A percentile compares a stretch with the other conserved stretches of the same genome.
phyloP scores from a whole-genome alignment of 2,888 invertebrate genomes.

The Callinectes sapidus region DNA sequence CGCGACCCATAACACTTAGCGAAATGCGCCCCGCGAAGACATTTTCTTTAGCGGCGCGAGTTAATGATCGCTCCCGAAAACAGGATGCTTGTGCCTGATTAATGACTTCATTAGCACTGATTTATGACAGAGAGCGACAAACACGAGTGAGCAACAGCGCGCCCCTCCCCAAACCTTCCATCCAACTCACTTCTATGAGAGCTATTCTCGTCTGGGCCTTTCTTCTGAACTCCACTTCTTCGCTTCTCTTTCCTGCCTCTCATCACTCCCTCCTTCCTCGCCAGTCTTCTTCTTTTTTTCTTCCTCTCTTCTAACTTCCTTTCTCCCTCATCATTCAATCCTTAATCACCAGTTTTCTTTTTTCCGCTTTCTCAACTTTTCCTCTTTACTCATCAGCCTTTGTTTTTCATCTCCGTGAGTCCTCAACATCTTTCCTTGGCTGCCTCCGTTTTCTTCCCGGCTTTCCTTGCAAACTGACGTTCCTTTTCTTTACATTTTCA shows the following conservation, averaged over 20 bases:
- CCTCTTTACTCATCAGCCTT: neutral
- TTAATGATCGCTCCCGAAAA: constrained; percentile 9
- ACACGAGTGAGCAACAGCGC: neutral
- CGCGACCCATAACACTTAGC: neutral
- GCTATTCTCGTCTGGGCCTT: neutral
- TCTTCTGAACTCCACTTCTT: neutral
- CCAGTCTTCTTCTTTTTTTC: neutral
- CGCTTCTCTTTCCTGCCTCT: neutral
- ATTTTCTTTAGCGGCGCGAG: neutral
- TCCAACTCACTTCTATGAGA: neutral
- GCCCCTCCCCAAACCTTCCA: neutral
- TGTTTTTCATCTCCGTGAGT: no score
- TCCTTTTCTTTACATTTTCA: no score
- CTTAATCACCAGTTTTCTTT: neutral
- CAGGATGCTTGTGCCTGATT: constrained; percentile 21
- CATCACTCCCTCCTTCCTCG: neutral
- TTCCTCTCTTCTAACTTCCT: neutral
- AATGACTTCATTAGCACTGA: constrained; percentile 15
- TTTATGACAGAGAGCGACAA: neutral
- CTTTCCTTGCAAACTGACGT: no score
- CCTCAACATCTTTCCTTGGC: no score
- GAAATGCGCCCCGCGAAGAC: neutral
- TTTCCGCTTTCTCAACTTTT: neutral
- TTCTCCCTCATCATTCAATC: neutral
- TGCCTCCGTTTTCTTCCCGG: no score